These are phyloP conservation scores for Pseudomyrmex concolor DNA, from an alignment of 1,140 invertebrate genomes.

Conservation along the genomic window DNA sequence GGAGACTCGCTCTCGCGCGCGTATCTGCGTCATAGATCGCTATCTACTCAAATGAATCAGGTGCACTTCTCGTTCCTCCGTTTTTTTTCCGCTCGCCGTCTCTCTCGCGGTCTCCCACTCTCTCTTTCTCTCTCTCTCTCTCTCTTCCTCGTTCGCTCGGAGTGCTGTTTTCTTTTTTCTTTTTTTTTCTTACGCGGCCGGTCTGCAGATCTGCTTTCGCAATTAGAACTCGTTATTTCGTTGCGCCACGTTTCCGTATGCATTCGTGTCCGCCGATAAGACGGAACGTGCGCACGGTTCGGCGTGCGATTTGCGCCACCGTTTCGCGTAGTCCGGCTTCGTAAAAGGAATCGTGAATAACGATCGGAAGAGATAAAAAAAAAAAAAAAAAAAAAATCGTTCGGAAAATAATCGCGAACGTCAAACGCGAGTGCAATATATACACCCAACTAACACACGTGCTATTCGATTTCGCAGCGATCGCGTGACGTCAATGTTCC, in stretches of 20 bases:
- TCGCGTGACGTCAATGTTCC: constrained; percentile 37
- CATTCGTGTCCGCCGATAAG: constrained; percentile 71
- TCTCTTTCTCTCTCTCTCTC: not conserved
- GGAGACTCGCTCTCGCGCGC: constrained; percentile 58
- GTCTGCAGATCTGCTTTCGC: constrained; percentile 77
- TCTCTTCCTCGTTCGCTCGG: not conserved
- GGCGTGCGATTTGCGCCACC: constrained; percentile 64
- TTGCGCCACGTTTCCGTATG: constrained; percentile 81
- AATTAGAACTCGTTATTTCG: constrained; percentile 84
- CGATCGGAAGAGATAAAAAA: not conserved
- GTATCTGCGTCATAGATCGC: constrained; percentile 75
- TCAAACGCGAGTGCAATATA: no score
- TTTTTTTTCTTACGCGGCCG: constrained; percentile 40
- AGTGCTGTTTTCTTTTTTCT: no score
- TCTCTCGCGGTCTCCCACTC: not conserved
- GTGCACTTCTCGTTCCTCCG: constrained; percentile 73
- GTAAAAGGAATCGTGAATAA: constrained; percentile 42
- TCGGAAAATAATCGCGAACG: not conserved
- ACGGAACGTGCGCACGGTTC: constrained; percentile 47
- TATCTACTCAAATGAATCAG: constrained; percentile 76
- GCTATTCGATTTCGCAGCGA: constrained; percentile 4
- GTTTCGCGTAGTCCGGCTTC: constrained; percentile 41
- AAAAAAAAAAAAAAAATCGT: constrained; percentile 38
- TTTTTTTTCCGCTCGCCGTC: constrained; percentile 62
- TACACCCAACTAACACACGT: constrained; percentile 16